A percentile compares a stretch with the other conserved stretches of the same genome.
phyloP scores from a whole-genome alignment of 2,888 invertebrate species.

The Erynnis tages region DNA sequence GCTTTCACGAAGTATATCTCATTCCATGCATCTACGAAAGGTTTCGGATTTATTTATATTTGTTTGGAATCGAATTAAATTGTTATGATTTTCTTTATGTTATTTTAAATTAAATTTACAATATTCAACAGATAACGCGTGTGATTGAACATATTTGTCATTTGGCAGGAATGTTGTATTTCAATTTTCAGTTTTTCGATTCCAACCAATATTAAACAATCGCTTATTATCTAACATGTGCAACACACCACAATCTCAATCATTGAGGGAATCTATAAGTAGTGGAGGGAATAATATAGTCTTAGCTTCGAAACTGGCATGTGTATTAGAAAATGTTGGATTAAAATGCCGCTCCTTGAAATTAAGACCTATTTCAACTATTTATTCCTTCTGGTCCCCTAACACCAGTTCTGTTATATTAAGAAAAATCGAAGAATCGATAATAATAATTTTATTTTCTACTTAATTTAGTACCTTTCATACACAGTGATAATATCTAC shows the following conservation, averaged over 20 bases:
- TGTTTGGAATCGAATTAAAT: no score
- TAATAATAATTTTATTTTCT: constrained; percentile 7
- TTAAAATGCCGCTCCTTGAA: constrained; percentile 2
- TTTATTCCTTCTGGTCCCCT: constrained; percentile 63
- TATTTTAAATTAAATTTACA: no score
- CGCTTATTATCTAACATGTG: constrained; percentile 31
- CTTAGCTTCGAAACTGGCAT: constrained; percentile 54
- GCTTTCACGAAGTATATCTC: no score
- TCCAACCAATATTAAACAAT: no score
- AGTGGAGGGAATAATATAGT: constrained; percentile 75
- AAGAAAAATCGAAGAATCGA: background rate
- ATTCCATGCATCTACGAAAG: no score
- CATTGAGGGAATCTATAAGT: constrained; percentile 47
- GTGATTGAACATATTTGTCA: no score
- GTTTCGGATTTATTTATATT: no score
- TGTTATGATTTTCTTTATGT: no score
- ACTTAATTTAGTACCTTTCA: constrained; percentile 43
- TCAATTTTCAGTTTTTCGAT: no score
- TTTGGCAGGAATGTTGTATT: no score
- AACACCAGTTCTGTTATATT: constrained; percentile 55
- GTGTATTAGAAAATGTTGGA: background rate
- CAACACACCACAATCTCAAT: constrained; percentile 40
- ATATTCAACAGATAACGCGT: no score
- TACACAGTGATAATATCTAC: constrained; percentile 10
- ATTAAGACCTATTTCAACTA: constrained; percentile 52